Conservation (phyloP, 2,888 invertebrate genomes). For the Macrosiphum euphorbiae region DNA sequence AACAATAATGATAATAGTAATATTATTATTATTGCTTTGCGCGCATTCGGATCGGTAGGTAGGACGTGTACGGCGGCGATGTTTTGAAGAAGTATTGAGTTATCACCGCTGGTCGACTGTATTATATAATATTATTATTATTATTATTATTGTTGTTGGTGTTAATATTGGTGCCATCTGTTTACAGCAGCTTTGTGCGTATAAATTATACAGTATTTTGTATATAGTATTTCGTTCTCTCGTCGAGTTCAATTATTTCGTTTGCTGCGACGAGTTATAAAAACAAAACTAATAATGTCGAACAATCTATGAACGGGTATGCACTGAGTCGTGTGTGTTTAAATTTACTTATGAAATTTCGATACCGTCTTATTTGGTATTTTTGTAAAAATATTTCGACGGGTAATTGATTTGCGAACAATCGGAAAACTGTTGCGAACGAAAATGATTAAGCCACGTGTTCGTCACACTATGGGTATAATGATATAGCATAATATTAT, state of each 20-base stretch:
- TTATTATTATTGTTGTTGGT: not conserved
- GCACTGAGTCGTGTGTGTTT: not conserved
- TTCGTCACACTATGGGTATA: not conserved
- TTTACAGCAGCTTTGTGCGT: not conserved
- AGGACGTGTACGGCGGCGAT: not conserved
- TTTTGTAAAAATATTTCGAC: not conserved
- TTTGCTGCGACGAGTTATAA: not conserved
- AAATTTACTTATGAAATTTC: not conserved
- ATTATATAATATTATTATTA: not conserved
- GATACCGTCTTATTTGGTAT: not conserved
- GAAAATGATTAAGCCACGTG: not conserved
- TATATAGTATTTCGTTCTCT: not conserved
- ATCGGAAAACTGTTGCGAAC: not conserved
- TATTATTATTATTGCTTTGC: not conserved
- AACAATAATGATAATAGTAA: not conserved
- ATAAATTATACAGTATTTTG: not conserved
- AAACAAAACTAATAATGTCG: not conserved
- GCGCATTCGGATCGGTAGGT: not conserved
- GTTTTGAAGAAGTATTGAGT: not conserved
- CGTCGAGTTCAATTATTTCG: not conserved
- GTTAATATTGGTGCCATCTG: constrained; percentile 3
- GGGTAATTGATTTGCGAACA: not conserved
- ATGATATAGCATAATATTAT: not conserved
- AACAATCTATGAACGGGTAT: not conserved
- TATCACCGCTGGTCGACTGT: not conserved